A percentile compares a stretch with the other conserved stretches of the same genome.
Evolutionary conservation across 1,140 invertebrate species (phyloP).

Genomic region (Rhopalosiphum padi): DNA sequence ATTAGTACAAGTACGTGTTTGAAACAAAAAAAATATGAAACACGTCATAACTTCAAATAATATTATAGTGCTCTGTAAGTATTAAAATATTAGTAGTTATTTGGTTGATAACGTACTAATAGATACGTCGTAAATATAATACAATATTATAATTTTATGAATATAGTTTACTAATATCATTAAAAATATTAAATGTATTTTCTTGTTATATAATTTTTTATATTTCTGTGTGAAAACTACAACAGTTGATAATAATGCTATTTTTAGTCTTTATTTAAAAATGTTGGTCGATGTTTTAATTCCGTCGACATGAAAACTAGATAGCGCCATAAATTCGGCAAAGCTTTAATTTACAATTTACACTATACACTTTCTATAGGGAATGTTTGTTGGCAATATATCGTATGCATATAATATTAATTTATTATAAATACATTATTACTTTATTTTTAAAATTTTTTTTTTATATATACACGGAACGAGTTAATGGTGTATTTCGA

Average conservation of each 20-base stretch:
- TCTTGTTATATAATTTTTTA: not conserved
- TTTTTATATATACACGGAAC: not conserved
- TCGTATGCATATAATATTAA: not conserved
- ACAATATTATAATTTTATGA: too few species aligned
- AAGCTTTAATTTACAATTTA: not conserved
- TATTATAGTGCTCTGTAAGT: not conserved
- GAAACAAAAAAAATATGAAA: not conserved
- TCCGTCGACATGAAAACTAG: not conserved
- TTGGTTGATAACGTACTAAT: not conserved
- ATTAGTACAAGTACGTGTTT: not conserved
- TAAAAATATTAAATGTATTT: too few species aligned
- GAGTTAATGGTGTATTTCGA: not conserved
- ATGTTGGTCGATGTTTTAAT: not conserved
- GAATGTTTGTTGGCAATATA: not conserved
- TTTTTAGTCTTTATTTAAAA: conserved; percentile 14
- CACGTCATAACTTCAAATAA: not conserved
- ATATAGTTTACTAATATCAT: too few species aligned
- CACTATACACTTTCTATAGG: not conserved
- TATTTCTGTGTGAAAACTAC: not conserved
- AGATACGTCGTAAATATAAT: too few species aligned
- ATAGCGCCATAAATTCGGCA: not conserved
- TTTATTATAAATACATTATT: not conserved
- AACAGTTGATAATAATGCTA: not conserved
- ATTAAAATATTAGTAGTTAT: not conserved
- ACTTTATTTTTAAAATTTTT: too few species aligned